These are phyloP conservation scores for Drosophila meridiana DNA, from an alignment of 2,888 invertebrate species.

Conservation along the genomic window DNA sequence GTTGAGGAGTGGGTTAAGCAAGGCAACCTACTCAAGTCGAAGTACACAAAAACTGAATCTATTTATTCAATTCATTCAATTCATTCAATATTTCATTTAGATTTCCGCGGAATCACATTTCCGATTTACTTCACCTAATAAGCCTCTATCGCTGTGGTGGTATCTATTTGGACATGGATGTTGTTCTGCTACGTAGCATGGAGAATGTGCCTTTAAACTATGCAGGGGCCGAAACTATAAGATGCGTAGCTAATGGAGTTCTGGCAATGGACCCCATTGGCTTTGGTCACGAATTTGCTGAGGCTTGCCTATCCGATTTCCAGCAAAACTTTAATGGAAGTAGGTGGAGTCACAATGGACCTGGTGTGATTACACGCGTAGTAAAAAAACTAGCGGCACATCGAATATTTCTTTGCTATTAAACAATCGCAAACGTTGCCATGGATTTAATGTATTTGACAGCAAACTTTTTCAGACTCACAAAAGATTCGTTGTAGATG, in stretches of 20 bases:
- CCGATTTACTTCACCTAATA: constrained; percentile 81
- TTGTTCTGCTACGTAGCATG: constrained; percentile 87
- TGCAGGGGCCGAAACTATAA: constrained; percentile 88
- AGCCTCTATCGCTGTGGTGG: constrained; percentile 91
- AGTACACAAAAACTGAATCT: constrained; percentile 41
- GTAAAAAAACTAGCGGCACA: constrained; percentile 86
- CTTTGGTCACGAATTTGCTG: constrained; percentile 87
- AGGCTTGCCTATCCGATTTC: constrained; percentile 86
- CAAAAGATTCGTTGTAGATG: constrained; percentile 73
- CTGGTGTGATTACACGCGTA: constrained; percentile 88
- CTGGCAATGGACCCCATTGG: constrained; percentile 87
- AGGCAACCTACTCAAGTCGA: constrained; percentile 73
- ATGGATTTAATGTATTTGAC: constrained; percentile 88
- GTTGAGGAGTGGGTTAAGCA: constrained; percentile 77
- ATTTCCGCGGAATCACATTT: constrained; percentile 53
- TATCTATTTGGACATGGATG: constrained; percentile 91
- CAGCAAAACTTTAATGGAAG: constrained; percentile 87
- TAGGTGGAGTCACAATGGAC: constrained; percentile 86
- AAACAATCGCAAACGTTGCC: constrained; percentile 85
- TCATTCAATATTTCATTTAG: constrained; percentile 14
- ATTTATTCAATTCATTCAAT: not conserved
- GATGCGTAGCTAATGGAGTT: constrained; percentile 88
- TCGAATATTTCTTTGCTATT: constrained; percentile 86
- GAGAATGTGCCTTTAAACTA: constrained; percentile 86
- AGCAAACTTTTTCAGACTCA: constrained; percentile 15